Evolutionary conservation across 2,888 invertebrate species (phyloP).

Genomic region (Catocala sponsa): DNA sequence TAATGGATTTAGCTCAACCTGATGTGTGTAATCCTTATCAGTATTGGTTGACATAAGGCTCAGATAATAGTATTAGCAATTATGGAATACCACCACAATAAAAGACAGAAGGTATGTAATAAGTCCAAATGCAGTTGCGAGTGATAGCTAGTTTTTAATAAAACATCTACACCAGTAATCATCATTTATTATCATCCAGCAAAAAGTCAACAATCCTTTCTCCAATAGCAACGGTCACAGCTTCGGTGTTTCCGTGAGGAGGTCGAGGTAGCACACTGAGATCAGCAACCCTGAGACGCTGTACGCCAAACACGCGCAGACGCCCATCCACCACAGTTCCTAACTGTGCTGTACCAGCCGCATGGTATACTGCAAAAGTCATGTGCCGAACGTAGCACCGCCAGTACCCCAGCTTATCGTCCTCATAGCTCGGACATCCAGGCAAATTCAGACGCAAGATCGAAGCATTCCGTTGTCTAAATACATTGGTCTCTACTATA

Average conservation of each 20-base stretch:
- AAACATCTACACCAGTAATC: background rate
- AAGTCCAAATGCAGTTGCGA: no score
- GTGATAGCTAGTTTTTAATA: no score
- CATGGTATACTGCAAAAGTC: conserved; percentile 67
- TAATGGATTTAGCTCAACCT: no score
- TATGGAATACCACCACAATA: no score
- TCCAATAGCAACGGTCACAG: conserved; percentile 66
- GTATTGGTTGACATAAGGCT: no score
- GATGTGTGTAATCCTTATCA: no score
- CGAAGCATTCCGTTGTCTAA: conserved; percentile 50
- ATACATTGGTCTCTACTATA: conserved; percentile 52
- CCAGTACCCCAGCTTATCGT: conserved; percentile 58
- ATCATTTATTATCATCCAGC: background rate
- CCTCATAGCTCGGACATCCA: conserved; percentile 54
- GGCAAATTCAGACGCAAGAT: conserved; percentile 54
- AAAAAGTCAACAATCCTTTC: conserved; percentile 40
- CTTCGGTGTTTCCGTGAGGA: conserved; percentile 68
- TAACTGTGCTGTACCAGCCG: conserved; percentile 66
- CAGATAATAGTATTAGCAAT: no score
- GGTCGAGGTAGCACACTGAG: conserved; percentile 58
- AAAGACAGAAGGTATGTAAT: no score
- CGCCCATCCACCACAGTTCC: conserved; percentile 63
- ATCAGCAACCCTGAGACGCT: conserved; percentile 65
- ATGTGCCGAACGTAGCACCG: conserved; percentile 69
- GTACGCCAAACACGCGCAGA: conserved; percentile 64